These are phyloP conservation scores for Psophia crepitans DNA, from an alignment of 2,113 vertebrate species.

Conservation along the genomic window DNA sequence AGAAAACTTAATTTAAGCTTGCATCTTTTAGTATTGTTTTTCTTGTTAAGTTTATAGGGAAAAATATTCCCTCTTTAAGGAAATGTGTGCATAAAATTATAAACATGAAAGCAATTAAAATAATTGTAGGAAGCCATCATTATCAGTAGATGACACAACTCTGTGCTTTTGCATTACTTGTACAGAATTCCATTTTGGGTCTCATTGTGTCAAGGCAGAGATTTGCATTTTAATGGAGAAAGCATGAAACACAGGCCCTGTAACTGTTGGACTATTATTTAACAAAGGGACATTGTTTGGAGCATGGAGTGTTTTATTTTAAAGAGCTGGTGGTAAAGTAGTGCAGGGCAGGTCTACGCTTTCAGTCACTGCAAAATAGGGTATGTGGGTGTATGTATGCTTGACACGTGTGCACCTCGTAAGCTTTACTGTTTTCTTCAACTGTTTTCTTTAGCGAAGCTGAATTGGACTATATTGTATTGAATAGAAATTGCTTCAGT, in stretches of 20 bases:
- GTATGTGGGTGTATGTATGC: not conserved
- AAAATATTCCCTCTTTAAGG: not conserved
- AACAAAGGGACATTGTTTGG: not conserved
- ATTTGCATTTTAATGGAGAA: not conserved
- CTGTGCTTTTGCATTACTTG: not conserved
- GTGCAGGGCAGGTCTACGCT: not conserved
- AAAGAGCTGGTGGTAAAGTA: not conserved
- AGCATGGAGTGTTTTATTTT: not conserved
- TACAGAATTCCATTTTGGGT: not conserved
- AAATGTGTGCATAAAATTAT: not conserved
- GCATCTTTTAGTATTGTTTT: not conserved
- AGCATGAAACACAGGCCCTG: not conserved
- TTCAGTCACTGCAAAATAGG: not conserved
- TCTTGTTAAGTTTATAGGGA: not conserved
- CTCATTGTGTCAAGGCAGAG: not conserved
- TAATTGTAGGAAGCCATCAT: not conserved
- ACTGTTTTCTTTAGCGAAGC: not conserved
- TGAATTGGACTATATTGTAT: not conserved
- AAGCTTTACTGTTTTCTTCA: not conserved
- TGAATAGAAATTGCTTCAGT: not conserved
- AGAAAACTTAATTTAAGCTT: not conserved
- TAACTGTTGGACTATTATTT: not conserved
- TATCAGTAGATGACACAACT: not conserved
- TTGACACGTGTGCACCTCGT: not conserved
- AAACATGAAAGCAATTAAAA: not conserved